Evolutionary conservation across 2,113 vertebrate species (phyloP), one percentile per base, ranked within the genome.

Genomic region (Phrynosoma blainvillii): DNA sequence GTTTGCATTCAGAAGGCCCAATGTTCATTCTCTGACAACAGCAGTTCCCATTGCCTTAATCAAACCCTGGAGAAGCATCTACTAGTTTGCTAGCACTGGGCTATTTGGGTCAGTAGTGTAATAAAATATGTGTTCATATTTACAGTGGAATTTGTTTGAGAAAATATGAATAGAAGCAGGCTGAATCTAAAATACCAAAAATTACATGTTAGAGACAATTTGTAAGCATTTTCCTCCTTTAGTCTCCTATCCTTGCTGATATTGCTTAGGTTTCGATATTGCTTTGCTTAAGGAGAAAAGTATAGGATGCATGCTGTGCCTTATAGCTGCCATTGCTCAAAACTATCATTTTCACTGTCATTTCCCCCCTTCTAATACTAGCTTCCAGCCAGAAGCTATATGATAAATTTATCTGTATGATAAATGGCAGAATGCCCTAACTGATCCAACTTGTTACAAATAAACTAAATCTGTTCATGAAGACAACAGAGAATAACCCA

Each of bases 281-380:
- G 88, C 74, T 81, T 87, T 88, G 84, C 56, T 90, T 85, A 78
- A 90, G 89, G 79, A 89, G 91, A 89, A 91, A 88, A 95, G 89
- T 62, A 80, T 9, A 81, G 90, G 87, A 87, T 92, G 42, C 88
- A 11, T 25, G 90, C 86, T 93, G 94, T 90, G 89, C 84, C 81
- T 84, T 86, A 54, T 27, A 87, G 93, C 86, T 91, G 0, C 84
- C 3, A 0, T 84, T 93, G 87, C 92, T 91, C 80, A 18, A 59
- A 92, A 92, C 89, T 81, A 20, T 93, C 91, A 88, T 92, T 95
- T 95, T 90, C 59, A 79, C 91, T 91, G 90, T 88, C 56, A 70
- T 13, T 66, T 83, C 8, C 52, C 68, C 47, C 36, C 59, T 54
- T 68, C 59, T 88, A 90, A 92, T 92, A 74, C 32, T 52, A 3